These are phyloP conservation scores for Peromyscus californicus DNA, from an alignment of 2,113 vertebrate species.

Conservation along the genomic window DNA sequence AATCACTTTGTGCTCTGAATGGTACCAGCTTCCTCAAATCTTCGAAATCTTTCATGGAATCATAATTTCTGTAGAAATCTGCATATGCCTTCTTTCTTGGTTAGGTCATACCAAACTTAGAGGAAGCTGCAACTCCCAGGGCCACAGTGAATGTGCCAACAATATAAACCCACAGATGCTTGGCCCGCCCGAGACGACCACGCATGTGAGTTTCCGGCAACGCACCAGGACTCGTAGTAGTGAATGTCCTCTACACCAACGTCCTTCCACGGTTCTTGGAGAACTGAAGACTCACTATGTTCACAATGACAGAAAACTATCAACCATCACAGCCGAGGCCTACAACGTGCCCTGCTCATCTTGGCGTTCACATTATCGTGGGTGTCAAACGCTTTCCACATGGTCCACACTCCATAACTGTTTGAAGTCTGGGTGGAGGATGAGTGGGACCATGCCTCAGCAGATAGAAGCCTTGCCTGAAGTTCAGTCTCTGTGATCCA, in stretches of 20 bases:
- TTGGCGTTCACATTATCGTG: neutral
- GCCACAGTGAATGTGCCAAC: neutral
- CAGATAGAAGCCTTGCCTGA: neutral
- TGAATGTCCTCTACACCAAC: neutral
- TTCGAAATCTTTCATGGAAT: neutral
- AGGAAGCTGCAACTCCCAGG: neutral
- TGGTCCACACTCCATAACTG: neutral
- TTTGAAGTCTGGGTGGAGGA: neutral
- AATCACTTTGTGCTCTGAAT: neutral
- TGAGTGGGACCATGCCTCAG: neutral
- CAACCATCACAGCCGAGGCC: neutral
- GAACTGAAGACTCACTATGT: neutral
- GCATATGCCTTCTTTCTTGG: neutral
- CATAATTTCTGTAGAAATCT: neutral
- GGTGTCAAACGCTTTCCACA: neutral
- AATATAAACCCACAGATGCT: neutral
- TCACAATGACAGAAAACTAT: neutral
- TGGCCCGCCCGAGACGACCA: neutral
- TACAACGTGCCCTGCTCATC: neutral
- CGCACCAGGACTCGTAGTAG: neutral
- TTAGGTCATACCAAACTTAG: neutral
- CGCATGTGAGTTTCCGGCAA: rapidly evolving
- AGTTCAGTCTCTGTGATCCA: neutral
- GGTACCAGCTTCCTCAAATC: neutral
- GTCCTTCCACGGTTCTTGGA: neutral